Evolutionary conservation across 2,113 vertebrate genomes (phyloP), one percentile per base, ranked within the genome.

Genomic region (Erythrocercus mccallii): DNA sequence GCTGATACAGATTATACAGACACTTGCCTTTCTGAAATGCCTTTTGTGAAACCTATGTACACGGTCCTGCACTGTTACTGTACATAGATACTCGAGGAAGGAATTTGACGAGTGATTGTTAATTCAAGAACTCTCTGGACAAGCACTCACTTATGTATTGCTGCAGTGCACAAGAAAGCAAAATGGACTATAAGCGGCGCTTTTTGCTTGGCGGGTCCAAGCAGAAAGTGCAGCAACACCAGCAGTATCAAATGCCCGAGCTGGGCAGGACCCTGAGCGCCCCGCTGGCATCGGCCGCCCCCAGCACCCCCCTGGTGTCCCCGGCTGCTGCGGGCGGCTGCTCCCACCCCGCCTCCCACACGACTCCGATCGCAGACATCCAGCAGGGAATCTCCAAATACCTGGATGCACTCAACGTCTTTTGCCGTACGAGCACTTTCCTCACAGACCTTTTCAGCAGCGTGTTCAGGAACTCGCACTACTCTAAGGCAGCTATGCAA

Each of bases 171-270:
- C 99, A 99, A 97, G 99, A 99, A 98, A 99, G 98, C 98, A 99
- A 99, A 98, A 99, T 99, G 99, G 99, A 99, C 99, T 99, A 99
- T 72, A 99, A 99, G 98, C 98, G 99, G 98, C 99, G 99, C 98
- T 99, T 99, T 98, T 98, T 99, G 99, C 99, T 99, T 98, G 99
- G 99, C 99, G 99, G 99, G 99, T 99, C 99, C 99, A 99, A 99
- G 99, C 99, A 99, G 98, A 99, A 99, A 98, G 99, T 99, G 97
- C 99, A 99, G 97, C 99, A 99, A 98, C 99, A 99, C 98, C 99
- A 99, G 98, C 98, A 98, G 97, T 99, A 99, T 97, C 98, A 99
- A 61, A 98, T 99, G 98, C 99, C 99, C 37, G 99, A 99, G 97
- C 98, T 99, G 95, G 98, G 99, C 98, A 98, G 99, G 97, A 98